Evolutionary conservation across 2,797 vertebrate species (phyloP), one percentile per base, ranked within the genome.

Genomic region (Galagoides demidoff): DNA sequence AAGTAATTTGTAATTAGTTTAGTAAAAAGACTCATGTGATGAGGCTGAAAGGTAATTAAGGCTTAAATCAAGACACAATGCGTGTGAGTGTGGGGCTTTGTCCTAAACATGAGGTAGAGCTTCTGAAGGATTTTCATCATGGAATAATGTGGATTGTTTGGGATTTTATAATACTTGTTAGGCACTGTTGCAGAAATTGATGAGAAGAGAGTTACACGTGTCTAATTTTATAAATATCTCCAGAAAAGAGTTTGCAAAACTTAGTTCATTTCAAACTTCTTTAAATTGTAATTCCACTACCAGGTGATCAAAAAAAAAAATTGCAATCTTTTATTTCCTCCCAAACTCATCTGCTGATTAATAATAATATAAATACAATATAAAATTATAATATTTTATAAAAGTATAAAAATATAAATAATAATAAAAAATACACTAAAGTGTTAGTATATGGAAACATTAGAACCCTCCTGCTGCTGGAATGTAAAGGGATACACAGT

Each of bases 201-300:
- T 73, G 31, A 52, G 27, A 29, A 71, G 17, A 17, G 57, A 79
- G 29, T 93, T 39, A 74, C 76, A 74, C 8, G 17, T 70, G 27
- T 71, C 31, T 95, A 70, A 45, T 14, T 90, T 89, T 85, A 77
- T 73, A 61, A 85, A 91, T 7, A 92, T 13, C 71, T 90, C 9
- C 7, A 77, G 13, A 43, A 68, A 90, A 94, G 12, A 85, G 2
- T 59, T 70, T 61, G n/a, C 12, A 83, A 63, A 89, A 70, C 17
- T n/a, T 49, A 70, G 5, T 70, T 90, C 14, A 68, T 59, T 81
- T 88, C 22, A 71, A 77, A 95, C 57, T 37, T 79, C 12, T 88
- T 88, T 77, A 78, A 23, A n/a, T n/a, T 66, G 64, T 9, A 94
- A 85, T 81, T 71, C 6, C 20, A 88, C 8, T 92, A n/a, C 70